Evolutionary conservation across 2,888 invertebrate genomes (phyloP).

Genomic region (Gasteruption jaculator): DNA sequence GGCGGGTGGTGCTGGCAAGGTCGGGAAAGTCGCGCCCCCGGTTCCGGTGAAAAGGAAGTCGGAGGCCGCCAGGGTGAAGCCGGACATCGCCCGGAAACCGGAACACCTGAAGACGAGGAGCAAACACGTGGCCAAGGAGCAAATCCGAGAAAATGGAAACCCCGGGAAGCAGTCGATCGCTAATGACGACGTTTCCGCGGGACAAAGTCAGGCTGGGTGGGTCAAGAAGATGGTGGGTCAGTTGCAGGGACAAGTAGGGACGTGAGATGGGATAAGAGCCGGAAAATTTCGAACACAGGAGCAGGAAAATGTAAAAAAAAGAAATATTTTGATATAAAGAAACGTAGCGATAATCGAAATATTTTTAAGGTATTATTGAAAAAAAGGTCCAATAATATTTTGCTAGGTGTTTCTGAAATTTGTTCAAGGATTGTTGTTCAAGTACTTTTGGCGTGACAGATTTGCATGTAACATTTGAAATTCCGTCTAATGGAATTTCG

Average conservation of each 20-base stretch:
- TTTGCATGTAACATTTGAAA: too few species aligned
- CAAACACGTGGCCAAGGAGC: conserved; percentile 1
- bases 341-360: too few species aligned
- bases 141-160: conserved; percentile 25
- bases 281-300: too few species aligned
- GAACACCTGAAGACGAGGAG: background rate
- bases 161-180: conserved; percentile 28
- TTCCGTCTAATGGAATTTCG: too few species aligned
- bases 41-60: conserved; percentile 34
- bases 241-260: conserved; percentile 42
- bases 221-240: conserved; percentile 48
- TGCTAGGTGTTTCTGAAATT: too few species aligned
- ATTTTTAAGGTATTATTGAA: too few species aligned
- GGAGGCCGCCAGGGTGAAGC: conserved; percentile 14
- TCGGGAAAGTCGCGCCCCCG: conserved; percentile 40
- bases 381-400: too few species aligned
- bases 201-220: conserved; percentile 49
- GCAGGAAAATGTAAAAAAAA: too few species aligned
- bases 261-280: conserved; percentile 34
- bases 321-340: too few species aligned
- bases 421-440: too few species aligned
- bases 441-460: too few species aligned
- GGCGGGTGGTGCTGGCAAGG: too few species aligned
- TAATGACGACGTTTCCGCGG: conserved; percentile 44
- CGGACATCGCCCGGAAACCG: background rate